phyloP scores from a whole-genome alignment of 1,140 invertebrate genomes.

The Antheraea pernyi region DNA sequence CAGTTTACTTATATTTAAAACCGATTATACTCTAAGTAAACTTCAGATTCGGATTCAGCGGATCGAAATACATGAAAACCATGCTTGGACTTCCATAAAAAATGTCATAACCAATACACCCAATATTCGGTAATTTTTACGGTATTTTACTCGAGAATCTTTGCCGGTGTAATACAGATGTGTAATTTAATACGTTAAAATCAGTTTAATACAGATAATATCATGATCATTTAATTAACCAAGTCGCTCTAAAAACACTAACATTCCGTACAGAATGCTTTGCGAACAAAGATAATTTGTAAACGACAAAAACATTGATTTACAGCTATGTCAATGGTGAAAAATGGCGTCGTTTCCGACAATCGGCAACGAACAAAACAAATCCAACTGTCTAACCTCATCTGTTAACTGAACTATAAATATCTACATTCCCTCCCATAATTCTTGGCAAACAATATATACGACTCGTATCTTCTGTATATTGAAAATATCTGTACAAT shows the following conservation, averaged over 20 bases:
- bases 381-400: conserved; percentile 21
- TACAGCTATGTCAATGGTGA: conserved; percentile 24
- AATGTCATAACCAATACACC: too few species aligned
- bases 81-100: too few species aligned
- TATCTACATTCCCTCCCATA: conserved; percentile 31
- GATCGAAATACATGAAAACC: too few species aligned
- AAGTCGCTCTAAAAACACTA: not conserved
- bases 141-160: too few species aligned
- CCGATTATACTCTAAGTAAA: too few species aligned
- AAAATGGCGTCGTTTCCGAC: conserved; percentile 19
- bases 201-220: too few species aligned
- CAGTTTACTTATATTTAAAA: too few species aligned
- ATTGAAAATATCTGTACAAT: conserved; percentile 19
- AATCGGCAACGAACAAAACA: conserved; percentile 15
- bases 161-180: too few species aligned
- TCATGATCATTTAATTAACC: too few species aligned
- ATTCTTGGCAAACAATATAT: conserved; percentile 36
- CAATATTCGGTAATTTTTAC: too few species aligned
- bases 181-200: too few species aligned
- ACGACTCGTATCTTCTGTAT: conserved; percentile 32
- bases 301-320: conserved; percentile 14
- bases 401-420: conserved; percentile 32
- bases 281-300: not conserved
- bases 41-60: too few species aligned
- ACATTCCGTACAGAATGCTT: not conserved